These are phyloP conservation scores for Podarcis muralis DNA, from an alignment of 2,113 vertebrate genomes.

Conservation along the genomic window DNA sequence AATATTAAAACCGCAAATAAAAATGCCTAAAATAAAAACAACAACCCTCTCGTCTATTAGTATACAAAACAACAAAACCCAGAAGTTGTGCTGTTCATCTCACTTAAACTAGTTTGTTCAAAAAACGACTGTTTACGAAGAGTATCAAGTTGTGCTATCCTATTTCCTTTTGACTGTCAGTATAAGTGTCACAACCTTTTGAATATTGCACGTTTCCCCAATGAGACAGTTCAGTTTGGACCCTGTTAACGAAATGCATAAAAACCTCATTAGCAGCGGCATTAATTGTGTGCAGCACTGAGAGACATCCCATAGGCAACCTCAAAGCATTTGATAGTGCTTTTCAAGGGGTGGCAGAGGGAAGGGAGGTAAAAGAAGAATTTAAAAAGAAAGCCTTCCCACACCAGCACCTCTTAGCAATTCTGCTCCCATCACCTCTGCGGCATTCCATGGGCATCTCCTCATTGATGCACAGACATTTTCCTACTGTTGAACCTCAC, in stretches of 20 bases:
- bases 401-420: background rate
- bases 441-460: constrained; percentile 31
- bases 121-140: constrained; percentile 59
- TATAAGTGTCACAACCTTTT: constrained; percentile 48
- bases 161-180: constrained; percentile 51
- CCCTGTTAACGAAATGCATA: constrained; percentile 80
- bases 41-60: constrained; percentile 41
- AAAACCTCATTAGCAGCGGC: constrained; percentile 77
- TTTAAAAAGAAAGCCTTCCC: constrained; percentile 31
- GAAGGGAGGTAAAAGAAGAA: constrained; percentile 39
- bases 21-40: constrained; percentile 67
- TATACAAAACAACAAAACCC: constrained; percentile 46
- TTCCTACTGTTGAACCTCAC: background rate
- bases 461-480: constrained; percentile 21
- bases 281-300: constrained; percentile 66
- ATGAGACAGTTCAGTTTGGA: constrained; percentile 75
- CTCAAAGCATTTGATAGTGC: background rate
- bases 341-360: background rate
- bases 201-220: constrained; percentile 71
- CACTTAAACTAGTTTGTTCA: constrained; percentile 71
- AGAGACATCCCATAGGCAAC: constrained; percentile 51
- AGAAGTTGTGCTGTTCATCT: constrained; percentile 55
- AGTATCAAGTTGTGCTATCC: constrained; percentile 60
- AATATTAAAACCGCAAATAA: constrained; percentile 69
- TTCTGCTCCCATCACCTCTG: constrained; percentile 46